A percentile compares a stretch with the other conserved stretches of the same genome.
phyloP scores from a whole-genome alignment of 2,113 vertebrate species.

The Lasiurus borealis region DNA sequence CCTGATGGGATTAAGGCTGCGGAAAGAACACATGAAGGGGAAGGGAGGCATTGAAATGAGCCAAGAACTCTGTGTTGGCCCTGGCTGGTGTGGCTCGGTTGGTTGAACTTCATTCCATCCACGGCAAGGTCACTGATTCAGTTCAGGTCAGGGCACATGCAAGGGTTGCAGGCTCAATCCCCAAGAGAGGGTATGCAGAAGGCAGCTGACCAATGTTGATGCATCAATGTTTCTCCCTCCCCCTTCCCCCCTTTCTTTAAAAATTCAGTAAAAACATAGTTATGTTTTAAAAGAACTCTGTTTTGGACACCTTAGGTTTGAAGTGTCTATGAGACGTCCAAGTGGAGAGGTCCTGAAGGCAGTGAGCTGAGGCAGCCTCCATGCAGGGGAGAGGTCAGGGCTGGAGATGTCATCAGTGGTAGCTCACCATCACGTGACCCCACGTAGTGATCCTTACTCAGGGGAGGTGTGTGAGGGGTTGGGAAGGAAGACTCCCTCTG shows the following conservation, averaged over 20 bases:
- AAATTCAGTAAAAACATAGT: not conserved
- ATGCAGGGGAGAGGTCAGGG: not conserved
- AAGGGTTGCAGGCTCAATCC: not conserved
- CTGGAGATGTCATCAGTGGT: not conserved
- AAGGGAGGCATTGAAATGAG: conserved; percentile 11
- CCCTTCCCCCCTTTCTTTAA: not conserved
- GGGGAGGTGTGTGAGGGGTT: not conserved
- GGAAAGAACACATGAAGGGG: not conserved
- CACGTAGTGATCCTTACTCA: not conserved
- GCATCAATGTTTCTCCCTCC: not conserved
- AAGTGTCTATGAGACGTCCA: not conserved
- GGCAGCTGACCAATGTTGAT: not conserved
- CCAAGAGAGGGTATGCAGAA: not conserved
- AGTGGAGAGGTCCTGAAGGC: not conserved
- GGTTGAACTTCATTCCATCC: not conserved
- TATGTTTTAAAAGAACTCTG: not conserved
- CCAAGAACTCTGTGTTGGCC: not conserved
- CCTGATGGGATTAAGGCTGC: not conserved
- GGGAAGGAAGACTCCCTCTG: not conserved
- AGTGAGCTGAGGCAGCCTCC: not conserved
- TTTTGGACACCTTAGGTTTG: not conserved
- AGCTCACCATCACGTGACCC: not conserved
- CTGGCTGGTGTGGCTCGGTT: not conserved
- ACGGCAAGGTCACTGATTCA: not conserved
- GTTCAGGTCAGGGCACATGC: not conserved